Conservation (phyloP, 2,113 vertebrate species). For the Pelecanoides urinatrix region DNA sequence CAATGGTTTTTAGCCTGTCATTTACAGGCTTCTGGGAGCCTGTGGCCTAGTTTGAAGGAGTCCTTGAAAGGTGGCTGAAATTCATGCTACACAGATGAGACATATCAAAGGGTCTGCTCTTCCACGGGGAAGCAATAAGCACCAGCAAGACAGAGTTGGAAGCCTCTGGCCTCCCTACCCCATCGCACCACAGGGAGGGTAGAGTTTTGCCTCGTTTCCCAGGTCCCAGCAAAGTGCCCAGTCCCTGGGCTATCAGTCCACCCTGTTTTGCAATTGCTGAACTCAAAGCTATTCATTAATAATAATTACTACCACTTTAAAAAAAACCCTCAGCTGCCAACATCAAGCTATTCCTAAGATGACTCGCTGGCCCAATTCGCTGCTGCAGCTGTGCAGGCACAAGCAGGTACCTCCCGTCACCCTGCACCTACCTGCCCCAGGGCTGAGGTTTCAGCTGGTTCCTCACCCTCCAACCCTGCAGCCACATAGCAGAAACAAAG, state of each 20-base stretch:
- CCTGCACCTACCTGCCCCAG: not conserved
- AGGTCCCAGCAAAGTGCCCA: not conserved
- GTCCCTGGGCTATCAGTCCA: not conserved
- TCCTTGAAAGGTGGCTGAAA: not conserved
- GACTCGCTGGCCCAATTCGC: not conserved
- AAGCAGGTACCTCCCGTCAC: not conserved
- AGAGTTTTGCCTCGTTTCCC: not conserved
- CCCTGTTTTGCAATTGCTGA: not conserved
- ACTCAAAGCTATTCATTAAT: not conserved
- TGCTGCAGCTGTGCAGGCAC: not conserved
- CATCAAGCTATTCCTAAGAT: not conserved
- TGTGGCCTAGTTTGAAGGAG: not conserved
- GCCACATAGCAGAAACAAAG: not conserved
- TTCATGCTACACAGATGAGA: not conserved
- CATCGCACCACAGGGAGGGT: not conserved
- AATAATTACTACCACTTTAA: not conserved
- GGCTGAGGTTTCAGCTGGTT: not conserved
- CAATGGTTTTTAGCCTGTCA: not conserved
- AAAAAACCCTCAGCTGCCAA: not conserved
- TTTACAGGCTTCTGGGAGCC: not conserved
- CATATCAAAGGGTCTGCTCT: not conserved
- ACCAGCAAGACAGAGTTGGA: rapidly evolving
- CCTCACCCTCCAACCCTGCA: not conserved
- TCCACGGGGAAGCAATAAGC: not conserved
- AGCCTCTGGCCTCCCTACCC: not conserved